These are phyloP conservation scores for Pygmarrhopalites habei DNA, from an alignment of 1,140 invertebrate species.

Conservation along the genomic window DNA sequence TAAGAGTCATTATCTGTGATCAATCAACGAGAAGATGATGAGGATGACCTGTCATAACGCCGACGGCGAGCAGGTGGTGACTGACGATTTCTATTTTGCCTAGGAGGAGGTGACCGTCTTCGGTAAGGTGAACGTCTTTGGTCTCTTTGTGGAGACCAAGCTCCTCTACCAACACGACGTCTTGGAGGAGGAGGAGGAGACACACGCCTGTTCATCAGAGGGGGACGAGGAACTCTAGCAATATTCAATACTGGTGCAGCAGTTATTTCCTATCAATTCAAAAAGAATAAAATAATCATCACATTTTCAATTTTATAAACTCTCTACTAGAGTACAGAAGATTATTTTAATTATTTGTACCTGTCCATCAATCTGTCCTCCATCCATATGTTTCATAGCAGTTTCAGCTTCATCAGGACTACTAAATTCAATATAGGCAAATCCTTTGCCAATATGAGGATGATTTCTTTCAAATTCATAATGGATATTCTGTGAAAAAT, in stretches of 20 bases:
- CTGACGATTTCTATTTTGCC: constrained; percentile 24
- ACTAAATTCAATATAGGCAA: constrained; percentile 91
- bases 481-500: constrained; percentile 57
- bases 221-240: constrained; percentile 57
- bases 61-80: constrained; percentile 55
- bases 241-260: constrained; percentile 80
- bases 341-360: constrained; percentile 12
- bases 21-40: constrained; percentile 64
- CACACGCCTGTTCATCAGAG: constrained; percentile 55
- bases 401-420: constrained; percentile 92
- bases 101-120: constrained; percentile 46
- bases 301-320: background rate
- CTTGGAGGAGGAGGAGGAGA: constrained; percentile 50
- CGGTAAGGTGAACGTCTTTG: constrained; percentile 51
- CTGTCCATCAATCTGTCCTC: constrained; percentile 74
- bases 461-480: constrained; percentile 81
- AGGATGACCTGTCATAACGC: constrained; percentile 70
- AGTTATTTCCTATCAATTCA: constrained; percentile 62
- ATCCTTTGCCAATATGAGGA: constrained; percentile 73
- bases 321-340: background rate
- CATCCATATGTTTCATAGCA: constrained; percentile 99
- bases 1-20: too few relatives aligned
- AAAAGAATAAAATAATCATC: too few relatives aligned
- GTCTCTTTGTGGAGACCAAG: constrained; percentile 44
- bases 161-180: constrained; percentile 41